Evolutionary conservation across 1,140 invertebrate species (phyloP), one percentile per base, ranked within the genome.

Genomic region (Diploscapter pachys): DNA sequence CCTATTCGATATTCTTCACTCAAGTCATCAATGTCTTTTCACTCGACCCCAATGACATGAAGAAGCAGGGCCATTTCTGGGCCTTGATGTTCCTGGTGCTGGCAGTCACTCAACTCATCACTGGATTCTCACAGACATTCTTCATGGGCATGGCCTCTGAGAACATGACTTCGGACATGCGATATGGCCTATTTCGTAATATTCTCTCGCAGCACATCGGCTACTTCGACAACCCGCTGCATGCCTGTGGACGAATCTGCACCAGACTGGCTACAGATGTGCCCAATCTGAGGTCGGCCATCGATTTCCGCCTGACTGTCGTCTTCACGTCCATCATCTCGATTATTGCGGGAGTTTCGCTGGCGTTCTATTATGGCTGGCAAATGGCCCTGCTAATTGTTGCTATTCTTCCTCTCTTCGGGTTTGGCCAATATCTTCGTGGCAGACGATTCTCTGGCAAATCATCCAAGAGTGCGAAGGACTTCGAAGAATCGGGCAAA

Each of bases 261-360:
- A 88, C 88, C n/a, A 79, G 88, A 71, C 81, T 89, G 53, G 84
- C 89, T n/a, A 87, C 86, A 5, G 89, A 89, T 82, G 86, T 88
- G 61, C 87, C 88, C 52, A 85, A 85, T 76, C 83, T 89, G 5
- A 87, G 88, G 80, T 86, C 87, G 87, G 88, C 88, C 11, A 85
- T 88, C 52, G 88, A 82, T 63, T 82, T 82, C 13, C 83, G 87
- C 69, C 74, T 89, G 4, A 87, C 87, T 2, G 80, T 79, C 3
- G 74, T 87, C 3, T 76, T 89, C 54, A 85, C 87, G 70, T 83
- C 81, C 66, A 6, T 88, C 5, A 85, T 88, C 53, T 86, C 87
- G 65, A 83, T 89, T 50, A 80, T 81, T 57, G 72, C 78, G 63
- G 86, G 85, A 31, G 77, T 88, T 56, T 77, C 61, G 3, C 81